Evolutionary conservation across 2,888 invertebrate genomes (phyloP).

Genomic region (Conus canariensis): DNA sequence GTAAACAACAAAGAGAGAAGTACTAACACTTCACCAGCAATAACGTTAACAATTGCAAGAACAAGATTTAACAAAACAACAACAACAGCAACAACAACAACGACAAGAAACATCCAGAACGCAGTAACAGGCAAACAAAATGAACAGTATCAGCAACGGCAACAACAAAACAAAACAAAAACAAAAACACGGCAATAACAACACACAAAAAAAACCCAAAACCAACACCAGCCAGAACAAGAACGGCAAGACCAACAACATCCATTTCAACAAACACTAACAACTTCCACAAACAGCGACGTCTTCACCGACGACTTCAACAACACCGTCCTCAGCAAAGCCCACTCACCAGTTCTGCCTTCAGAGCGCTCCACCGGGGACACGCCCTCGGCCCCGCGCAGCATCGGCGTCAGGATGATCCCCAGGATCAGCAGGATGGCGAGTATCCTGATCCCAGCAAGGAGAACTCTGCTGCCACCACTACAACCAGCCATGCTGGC

Average conservation of each 20-base stretch:
- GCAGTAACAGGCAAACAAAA: neutral
- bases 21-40: too few species aligned
- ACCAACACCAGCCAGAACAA: neutral
- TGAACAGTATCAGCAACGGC: too few species aligned
- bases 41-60: neutral
- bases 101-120: neutral
- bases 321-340: neutral
- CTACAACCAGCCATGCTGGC: neutral
- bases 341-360: too few species aligned
- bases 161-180: too few species aligned
- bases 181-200: too few species aligned
- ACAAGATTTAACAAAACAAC: neutral
- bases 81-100: neutral
- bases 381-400: neutral
- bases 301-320: neutral
- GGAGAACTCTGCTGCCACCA: too few species aligned
- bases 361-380: too few species aligned
- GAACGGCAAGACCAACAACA: too few species aligned
- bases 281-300: neutral
- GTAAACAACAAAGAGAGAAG: too few species aligned
- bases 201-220: neutral
- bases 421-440: neutral
- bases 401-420: neutral
- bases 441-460: neutral
- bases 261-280: neutral